Conservation (phyloP, 2,113 vertebrate species). For the Cinclus mexicanus region DNA sequence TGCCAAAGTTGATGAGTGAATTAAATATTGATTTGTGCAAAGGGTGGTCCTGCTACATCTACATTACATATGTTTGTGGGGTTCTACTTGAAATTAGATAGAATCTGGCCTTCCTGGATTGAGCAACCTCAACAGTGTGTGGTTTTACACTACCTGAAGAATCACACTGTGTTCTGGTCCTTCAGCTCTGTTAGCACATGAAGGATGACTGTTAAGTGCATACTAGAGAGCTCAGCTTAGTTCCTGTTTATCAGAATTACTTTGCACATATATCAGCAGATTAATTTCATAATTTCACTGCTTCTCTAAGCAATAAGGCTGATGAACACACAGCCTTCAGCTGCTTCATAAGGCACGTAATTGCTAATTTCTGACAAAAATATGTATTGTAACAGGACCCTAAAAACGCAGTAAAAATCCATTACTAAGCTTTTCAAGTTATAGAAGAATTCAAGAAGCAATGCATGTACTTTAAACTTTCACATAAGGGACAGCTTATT, state of each 20-base stretch:
- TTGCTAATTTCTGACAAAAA: background rate
- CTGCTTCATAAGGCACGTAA: background rate
- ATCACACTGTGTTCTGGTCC: background rate
- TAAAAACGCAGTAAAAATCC: background rate
- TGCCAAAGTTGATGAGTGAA: background rate
- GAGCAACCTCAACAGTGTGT: background rate
- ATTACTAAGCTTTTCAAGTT: background rate
- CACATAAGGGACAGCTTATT: background rate
- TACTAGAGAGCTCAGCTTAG: background rate
- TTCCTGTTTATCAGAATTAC: background rate
- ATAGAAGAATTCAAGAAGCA: background rate
- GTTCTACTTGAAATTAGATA: background rate
- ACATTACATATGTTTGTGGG: rapidly evolving
- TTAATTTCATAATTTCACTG: background rate
- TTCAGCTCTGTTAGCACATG: background rate
- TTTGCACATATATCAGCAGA: background rate
- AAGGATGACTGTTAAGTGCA: rapidly evolving
- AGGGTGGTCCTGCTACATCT: rapidly evolving
- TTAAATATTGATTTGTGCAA: background rate
- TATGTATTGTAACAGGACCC: background rate
- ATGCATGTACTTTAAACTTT: background rate
- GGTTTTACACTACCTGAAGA: background rate
- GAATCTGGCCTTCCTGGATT: background rate
- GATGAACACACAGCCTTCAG: background rate
- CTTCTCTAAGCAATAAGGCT: background rate